Conservation (phyloP, 2,888 invertebrate genomes). For the Caenorhabditis plicata region DNA sequence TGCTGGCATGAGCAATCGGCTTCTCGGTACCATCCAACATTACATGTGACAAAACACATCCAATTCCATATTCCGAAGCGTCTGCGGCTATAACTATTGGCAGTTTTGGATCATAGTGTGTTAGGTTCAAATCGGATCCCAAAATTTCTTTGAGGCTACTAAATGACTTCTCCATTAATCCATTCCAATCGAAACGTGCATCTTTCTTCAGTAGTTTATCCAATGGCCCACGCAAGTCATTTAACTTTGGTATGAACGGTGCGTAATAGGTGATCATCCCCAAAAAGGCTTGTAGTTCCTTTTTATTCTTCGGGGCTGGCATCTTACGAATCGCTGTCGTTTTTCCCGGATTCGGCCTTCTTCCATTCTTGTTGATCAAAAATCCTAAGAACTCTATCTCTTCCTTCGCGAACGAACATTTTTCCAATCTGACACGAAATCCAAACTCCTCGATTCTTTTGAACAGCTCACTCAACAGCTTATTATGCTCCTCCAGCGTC, state of each 20-base stretch:
- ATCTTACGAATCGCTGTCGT: slow-evolving; percentile 17
- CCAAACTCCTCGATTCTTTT: slow-evolving; percentile 27
- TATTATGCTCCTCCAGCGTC: slow-evolving; percentile 20
- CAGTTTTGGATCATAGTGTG: slow-evolving; percentile 30
- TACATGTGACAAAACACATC: slow-evolving; percentile 51
- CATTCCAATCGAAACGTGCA: slow-evolving; percentile 4
- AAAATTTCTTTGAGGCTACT: background rate
- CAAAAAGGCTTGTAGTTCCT: slow-evolving; percentile 19
- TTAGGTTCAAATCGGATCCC: slow-evolving; percentile 5
- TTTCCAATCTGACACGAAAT: slow-evolving; percentile 31
- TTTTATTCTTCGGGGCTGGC: slow-evolving; percentile 19
- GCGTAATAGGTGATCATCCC: slow-evolving; percentile 31
- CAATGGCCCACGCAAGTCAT: slow-evolving; percentile 9
- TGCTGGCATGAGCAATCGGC: slow-evolving; percentile 49
- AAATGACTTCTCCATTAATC: slow-evolving; percentile 3
- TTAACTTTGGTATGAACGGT: slow-evolving; percentile 9
- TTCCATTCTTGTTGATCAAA: slow-evolving; percentile 25
- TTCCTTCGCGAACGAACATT: slow-evolving; percentile 34
- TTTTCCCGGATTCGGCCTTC: slow-evolving; percentile 27
- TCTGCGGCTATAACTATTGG: slow-evolving; percentile 34
- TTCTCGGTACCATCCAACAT: slow-evolving; percentile 34
- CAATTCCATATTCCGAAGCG: slow-evolving; percentile 38
- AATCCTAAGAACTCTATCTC: slow-evolving; percentile 38
- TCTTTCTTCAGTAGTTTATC: slow-evolving; percentile 5
- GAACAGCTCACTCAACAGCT: slow-evolving; percentile 16